A percentile compares a stretch with the other conserved stretches of the same genome.
Evolutionary conservation across 2,888 invertebrate genomes (phyloP).

Genomic region (Eurytoma californica): DNA sequence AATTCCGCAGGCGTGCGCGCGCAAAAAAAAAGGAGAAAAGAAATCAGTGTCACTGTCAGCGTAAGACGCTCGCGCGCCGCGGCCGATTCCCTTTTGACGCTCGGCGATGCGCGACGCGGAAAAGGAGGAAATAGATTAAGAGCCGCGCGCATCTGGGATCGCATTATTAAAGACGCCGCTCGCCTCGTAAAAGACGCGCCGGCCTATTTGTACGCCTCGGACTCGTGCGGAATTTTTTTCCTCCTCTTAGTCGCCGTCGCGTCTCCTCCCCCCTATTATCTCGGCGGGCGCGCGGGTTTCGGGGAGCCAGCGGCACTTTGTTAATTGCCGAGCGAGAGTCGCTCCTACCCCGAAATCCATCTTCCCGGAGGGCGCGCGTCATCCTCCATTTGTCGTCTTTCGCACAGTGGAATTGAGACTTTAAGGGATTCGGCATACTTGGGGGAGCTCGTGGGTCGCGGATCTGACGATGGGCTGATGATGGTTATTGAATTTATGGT

Average conservation of each 20-base stretch:
- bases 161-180: conserved; percentile 45
- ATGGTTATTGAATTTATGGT: no score
- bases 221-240: conserved; percentile 15
- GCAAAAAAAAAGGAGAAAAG: no score
- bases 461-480: no score
- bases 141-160: conserved; percentile 52
- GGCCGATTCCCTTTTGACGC: neutral
- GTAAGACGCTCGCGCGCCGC: conserved; percentile 4
- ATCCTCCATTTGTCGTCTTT: conserved; percentile 55
- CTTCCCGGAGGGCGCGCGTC: conserved; percentile 37
- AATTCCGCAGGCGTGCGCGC: no score
- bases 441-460: neutral
- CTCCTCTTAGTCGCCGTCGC: neutral
- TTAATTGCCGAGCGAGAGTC: conserved; percentile 36
- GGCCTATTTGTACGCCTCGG: conserved; percentile 70
- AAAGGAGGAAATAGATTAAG: conserved; percentile 65
- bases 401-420: conserved; percentile 27
- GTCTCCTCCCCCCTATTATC: conserved; percentile 38
- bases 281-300: neutral
- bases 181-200: conserved; percentile 57
- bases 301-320: conserved; percentile 17
- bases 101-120: neutral
- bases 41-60: neutral
- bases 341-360: conserved; percentile 26
- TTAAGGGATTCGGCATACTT: neutral